Base-by-base conservation (phyloP, 1,140 invertebrate genomes). In the Rhopalosiphum padi region DNA sequence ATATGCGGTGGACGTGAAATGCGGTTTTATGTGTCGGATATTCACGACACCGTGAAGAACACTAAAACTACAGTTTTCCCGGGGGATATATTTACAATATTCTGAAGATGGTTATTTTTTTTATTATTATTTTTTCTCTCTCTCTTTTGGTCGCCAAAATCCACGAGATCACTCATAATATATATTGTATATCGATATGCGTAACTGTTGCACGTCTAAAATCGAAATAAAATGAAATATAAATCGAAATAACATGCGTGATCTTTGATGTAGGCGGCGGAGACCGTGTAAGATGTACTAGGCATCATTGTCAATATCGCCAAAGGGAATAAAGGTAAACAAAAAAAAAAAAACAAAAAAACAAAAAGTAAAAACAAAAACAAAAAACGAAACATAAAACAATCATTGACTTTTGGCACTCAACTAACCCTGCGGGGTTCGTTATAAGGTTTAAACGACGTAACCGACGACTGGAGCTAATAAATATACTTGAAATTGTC, bases 51-150 rank as follows among this genome's bases (percentile, higher is more conserved):
- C 35, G 88, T 55, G 88, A 89, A 53, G 51, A 89, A 89, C 88
- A 89, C 88, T 53, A 89, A 89, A 89, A 89, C 46, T 89, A 89
- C 46, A 35, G 48, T 89, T 89, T 89, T 53, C 87, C 48, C 87
- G 1, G 18, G 37, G 86, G 88, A 89, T 55, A n/a, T 55, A 89
- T 89, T 89, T 41, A 55, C 35, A 89, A 89, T 55, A 89, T 89
- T 55, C 37, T 23, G n/a, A 55, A 55, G 88, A 89, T 7, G 7
- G 8, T 89, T 53, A n/a, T 89, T 53, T 51, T 89, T 37, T 51
- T 88, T 87, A 46, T 46, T 46, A 46, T 88, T 51, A n/a, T 68
- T 51, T 35, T 53, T 9, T 22, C n/a, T 55, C 1, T 68, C 46
- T 48, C 0, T 87, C 30, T 87, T 37, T 37, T 25, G 15, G 48